Percentiles rank a stretch among this genome's conserved stretches.
phyloP scores from a whole-genome alignment of 2,113 vertebrate species.

The Microcebus ravelobensis region DNA sequence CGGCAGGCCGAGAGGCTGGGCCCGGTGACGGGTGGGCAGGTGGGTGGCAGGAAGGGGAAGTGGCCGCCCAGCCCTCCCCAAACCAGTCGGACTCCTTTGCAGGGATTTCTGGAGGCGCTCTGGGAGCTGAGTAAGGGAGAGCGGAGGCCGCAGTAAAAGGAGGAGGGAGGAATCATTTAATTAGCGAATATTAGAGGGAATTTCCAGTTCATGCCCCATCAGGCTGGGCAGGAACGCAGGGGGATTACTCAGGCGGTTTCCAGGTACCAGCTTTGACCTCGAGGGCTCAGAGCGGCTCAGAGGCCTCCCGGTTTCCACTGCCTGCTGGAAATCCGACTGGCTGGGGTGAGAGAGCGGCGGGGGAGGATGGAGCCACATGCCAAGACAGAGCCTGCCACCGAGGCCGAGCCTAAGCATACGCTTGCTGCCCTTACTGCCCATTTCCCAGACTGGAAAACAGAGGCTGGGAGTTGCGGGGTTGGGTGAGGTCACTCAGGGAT shows the following conservation, averaged over 20 bases:
- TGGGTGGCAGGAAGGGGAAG: slow-evolving; percentile 42
- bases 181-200: slow-evolving; percentile 63
- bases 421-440: neutral
- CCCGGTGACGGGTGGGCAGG: neutral
- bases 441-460: neutral
- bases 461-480: neutral
- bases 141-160: neutral
- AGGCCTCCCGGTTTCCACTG: neutral
- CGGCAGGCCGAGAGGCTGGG: neutral
- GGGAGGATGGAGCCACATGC: neutral
- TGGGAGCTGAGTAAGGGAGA: slow-evolving; percentile 57
- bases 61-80: neutral
- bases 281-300: neutral
- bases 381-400: neutral
- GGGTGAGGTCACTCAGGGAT: neutral
- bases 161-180: slow-evolving; percentile 55
- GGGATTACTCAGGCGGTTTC: slow-evolving; percentile 21
- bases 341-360: neutral
- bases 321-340: neutral
- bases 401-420: rapidly evolving
- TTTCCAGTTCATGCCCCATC: slow-evolving; percentile 73
- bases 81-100: slow-evolving; percentile 68
- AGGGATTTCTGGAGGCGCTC: slow-evolving; percentile 45
- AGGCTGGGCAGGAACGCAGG: neutral
- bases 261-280: neutral